Percentiles rank a stretch among this genome's conserved stretches.
Evolutionary conservation across 1,140 invertebrate genomes (phyloP).

Genomic region (Drosophila obscura): DNA sequence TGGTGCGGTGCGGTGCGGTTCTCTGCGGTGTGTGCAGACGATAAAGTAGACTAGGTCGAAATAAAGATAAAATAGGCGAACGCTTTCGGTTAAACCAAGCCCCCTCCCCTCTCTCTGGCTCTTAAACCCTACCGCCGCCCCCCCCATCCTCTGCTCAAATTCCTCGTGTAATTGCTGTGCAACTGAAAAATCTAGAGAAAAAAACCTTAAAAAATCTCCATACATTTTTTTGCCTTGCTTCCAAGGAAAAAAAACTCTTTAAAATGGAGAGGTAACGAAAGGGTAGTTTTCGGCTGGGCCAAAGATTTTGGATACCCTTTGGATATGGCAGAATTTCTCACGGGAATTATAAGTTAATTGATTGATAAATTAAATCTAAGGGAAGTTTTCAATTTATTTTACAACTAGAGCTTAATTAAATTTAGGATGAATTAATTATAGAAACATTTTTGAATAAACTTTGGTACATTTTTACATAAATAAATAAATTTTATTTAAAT

Average conservation of each 20-base stretch:
- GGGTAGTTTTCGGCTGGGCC: too few species aligned
- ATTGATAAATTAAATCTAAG: too few species aligned
- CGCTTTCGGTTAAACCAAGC: slow-evolving; percentile 42
- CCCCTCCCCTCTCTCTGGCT: too few species aligned
- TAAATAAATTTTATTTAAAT: too few species aligned
- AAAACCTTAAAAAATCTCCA: slow-evolving; percentile 40
- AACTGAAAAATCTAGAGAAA: slow-evolving; percentile 59
- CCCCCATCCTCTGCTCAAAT: not conserved
- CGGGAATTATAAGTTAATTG: too few species aligned
- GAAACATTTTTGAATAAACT: too few species aligned
- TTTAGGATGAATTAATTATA: too few species aligned
- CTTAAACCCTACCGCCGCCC: not conserved
- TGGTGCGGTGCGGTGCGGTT: too few species aligned
- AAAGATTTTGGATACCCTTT: not conserved
- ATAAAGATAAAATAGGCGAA: slow-evolving; percentile 74
- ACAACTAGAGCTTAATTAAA: too few species aligned
- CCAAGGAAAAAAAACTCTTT: slow-evolving; percentile 23
- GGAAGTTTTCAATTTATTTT: too few species aligned
- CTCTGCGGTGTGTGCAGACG: slow-evolving; percentile 50
- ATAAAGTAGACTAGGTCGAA: slow-evolving; percentile 79
- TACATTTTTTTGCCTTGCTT: slow-evolving; percentile 22
- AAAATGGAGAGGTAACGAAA: slow-evolving; percentile 1
- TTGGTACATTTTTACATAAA: too few species aligned
- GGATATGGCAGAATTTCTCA: not conserved
- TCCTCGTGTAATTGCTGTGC: slow-evolving; percentile 67